Conservation (phyloP, 2,797 vertebrate species). For the Bryconaethiops microstoma region DNA sequence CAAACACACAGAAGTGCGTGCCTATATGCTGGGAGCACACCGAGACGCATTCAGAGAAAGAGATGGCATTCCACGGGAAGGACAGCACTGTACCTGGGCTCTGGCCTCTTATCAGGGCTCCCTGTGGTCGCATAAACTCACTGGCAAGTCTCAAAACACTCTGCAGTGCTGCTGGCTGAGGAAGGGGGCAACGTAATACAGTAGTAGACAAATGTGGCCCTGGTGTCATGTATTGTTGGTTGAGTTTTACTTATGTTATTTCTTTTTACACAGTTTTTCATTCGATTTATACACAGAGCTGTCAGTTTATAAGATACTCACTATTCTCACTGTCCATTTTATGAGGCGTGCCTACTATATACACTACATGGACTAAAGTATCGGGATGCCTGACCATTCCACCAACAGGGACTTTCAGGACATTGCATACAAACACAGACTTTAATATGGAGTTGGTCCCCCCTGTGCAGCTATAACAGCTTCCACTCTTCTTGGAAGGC, state of each 20-base stretch:
- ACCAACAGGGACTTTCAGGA: no score
- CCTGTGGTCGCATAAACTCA: constrained; percentile 38
- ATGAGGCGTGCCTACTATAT: no score
- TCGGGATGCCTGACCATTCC: no score
- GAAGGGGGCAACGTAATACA: constrained; percentile 48
- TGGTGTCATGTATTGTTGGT: neutral
- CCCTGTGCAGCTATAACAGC: no score
- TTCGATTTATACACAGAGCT: neutral
- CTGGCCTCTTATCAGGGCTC: constrained; percentile 60
- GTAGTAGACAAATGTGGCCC: constrained; percentile 13
- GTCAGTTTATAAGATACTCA: neutral
- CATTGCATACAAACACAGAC: no score
- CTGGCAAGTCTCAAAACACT: constrained; percentile 31
- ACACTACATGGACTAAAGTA: no score
- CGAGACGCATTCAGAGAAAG: constrained; percentile 69
- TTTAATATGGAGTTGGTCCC: no score
- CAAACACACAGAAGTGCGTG: constrained; percentile 24
- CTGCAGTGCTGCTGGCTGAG: constrained; percentile 16
- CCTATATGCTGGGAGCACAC: constrained; percentile 20
- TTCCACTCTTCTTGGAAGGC: no score
- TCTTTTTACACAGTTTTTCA: neutral
- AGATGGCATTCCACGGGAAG: constrained; percentile 69
- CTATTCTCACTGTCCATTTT: no score
- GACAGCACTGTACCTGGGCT: constrained; percentile 70
- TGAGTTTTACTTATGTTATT: neutral